These are phyloP conservation scores for Cerastis rubricosa DNA, from an alignment of 2,888 invertebrate species.

Conservation along the genomic window DNA sequence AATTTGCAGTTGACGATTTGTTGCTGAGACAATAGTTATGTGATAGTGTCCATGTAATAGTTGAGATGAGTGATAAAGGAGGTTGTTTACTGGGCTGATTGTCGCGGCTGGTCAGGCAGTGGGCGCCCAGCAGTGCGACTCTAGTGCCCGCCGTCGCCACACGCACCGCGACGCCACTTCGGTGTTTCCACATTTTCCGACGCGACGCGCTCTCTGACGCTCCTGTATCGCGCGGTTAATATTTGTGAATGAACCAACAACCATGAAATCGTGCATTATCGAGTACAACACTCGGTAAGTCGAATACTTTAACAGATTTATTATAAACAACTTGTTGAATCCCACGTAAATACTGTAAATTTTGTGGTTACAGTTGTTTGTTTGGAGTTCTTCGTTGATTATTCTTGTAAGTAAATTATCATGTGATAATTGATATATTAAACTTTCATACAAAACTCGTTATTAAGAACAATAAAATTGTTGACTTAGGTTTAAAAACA, in stretches of 20 bases:
- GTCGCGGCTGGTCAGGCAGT: slow-evolving; percentile 14
- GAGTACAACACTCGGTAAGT: slow-evolving; percentile 60
- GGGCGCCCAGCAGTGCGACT: slow-evolving; percentile 63
- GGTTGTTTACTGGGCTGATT: slow-evolving; percentile 37
- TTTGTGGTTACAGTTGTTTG: slow-evolving; percentile 7
- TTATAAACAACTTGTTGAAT: slow-evolving; percentile 46
- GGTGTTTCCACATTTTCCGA: slow-evolving; percentile 49
- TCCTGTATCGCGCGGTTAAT: slow-evolving; percentile 36
- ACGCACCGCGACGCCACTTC: slow-evolving; percentile 54
- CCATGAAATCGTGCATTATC: slow-evolving; percentile 57
- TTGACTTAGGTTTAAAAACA: not conserved
- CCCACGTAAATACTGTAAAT: slow-evolving; percentile 14
- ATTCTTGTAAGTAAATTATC: slow-evolving; percentile 31
- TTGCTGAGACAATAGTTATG: not conserved
- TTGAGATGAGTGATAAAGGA: slow-evolving; percentile 32
- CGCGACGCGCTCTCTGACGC: slow-evolving; percentile 48
- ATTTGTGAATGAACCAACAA: slow-evolving; percentile 58
- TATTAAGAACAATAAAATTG: not conserved
- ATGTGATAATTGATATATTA: not conserved
- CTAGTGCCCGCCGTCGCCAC: slow-evolving; percentile 56
- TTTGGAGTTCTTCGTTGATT: slow-evolving; percentile 21
- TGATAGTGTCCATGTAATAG: slow-evolving; percentile 7
- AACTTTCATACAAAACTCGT: not conserved
- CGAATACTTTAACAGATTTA: slow-evolving; percentile 30
- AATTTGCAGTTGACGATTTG: not conserved